These are phyloP conservation scores for Indicator maculatus DNA, from an alignment of 2,113 vertebrate species.

Conservation along the genomic window DNA sequence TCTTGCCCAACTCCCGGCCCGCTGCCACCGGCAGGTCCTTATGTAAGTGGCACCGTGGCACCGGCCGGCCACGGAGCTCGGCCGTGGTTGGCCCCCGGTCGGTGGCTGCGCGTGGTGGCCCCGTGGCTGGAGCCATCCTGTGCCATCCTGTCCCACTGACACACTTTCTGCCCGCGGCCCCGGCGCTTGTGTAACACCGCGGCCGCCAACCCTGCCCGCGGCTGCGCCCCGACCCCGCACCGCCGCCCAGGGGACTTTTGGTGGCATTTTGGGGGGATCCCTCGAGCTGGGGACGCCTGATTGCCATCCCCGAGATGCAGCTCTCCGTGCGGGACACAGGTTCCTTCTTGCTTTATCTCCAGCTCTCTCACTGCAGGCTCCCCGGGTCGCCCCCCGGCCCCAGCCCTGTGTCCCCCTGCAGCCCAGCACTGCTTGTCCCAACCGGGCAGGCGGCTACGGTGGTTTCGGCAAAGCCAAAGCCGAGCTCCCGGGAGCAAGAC, in stretches of 20 bases:
- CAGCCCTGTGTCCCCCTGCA: rapidly evolving
- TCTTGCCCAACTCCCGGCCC: constrained; percentile 40
- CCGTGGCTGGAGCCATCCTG: constrained; percentile 25
- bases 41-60: constrained; percentile 33
- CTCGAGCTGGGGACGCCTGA: rapidly evolving
- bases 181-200: constrained; percentile 22
- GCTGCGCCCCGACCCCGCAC: rapidly evolving
- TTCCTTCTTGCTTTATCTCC: not conserved
- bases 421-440: not conserved
- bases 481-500: not conserved
- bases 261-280: not conserved
- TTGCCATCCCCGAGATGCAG: not conserved
- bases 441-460: rapidly evolving
- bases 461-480: not conserved
- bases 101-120: not conserved
- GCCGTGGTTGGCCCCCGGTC: not conserved
- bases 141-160: constrained; percentile 66
- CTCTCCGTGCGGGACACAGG: rapidly evolving
- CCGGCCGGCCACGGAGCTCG: not conserved
- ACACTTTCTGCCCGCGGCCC: constrained; percentile 51
- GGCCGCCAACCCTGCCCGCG: not conserved
- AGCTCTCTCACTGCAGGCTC: not conserved
- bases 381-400: not conserved
- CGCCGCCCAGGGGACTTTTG: rapidly evolving
- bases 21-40: constrained; percentile 21